These are phyloP conservation scores for Aurelia aurita DNA, from an alignment of 30 jellyfish, hydroid and myxozoan species.

Conservation along the genomic window DNA sequence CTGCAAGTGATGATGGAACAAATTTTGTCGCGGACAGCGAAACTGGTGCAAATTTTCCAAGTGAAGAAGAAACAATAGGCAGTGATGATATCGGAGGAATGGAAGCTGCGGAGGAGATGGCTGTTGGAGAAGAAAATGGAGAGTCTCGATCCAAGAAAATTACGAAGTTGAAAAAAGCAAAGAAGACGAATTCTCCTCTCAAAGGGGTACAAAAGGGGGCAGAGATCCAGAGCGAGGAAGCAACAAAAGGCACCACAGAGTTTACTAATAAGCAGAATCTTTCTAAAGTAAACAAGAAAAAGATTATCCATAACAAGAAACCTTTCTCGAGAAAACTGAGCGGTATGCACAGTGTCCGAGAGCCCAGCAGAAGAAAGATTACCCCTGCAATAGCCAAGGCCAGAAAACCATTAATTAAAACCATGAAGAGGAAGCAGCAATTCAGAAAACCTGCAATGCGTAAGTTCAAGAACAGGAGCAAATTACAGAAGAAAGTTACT, in stretches of 20 bases:
- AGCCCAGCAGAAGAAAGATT: background rate
- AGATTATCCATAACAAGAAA: background rate
- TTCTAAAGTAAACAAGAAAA: background rate
- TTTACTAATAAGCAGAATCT: background rate
- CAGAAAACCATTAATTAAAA: background rate
- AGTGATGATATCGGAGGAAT: background rate
- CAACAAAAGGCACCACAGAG: conserved; percentile 8
- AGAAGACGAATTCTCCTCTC: background rate
- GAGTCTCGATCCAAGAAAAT: conserved; percentile 12
- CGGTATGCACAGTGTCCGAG: too few relatives aligned
- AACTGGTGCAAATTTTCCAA: background rate
- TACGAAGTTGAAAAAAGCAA: background rate
- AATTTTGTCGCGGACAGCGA: conserved; percentile 33
- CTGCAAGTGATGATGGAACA: background rate
- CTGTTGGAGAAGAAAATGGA: conserved; percentile 20
- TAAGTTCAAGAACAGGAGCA: background rate
- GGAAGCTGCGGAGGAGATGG: background rate
- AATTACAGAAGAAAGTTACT: background rate
- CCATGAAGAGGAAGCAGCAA: background rate
- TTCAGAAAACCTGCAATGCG: background rate
- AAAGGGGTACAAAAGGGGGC: conserved; percentile 3
- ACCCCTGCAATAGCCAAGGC: background rate
- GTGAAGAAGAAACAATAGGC: background rate
- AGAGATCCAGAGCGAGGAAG: conserved; percentile 13
- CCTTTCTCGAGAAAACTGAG: too few relatives aligned